A percentile compares a stretch with the other conserved stretches of the same genome.
These are phyloP conservation scores for Melospiza georgiana DNA, from an alignment of 2,113 vertebrate species.

Conservation along the genomic window DNA sequence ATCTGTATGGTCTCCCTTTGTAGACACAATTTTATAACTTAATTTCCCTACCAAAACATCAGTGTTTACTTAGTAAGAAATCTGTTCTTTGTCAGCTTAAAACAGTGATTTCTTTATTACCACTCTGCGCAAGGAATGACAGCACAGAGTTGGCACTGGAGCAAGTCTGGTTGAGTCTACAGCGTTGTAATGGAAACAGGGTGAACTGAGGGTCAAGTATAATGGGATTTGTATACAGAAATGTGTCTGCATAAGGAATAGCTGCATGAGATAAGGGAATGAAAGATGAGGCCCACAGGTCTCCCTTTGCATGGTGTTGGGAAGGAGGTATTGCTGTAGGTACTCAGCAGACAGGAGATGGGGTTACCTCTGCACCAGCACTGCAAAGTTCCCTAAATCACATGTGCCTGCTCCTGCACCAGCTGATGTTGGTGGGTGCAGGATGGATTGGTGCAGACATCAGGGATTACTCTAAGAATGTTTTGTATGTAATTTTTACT, in stretches of 20 bases:
- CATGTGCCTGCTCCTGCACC: not conserved
- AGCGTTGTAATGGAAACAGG: slow-evolving; percentile 82
- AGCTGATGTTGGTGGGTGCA: not conserved
- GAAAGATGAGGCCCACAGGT: slow-evolving; percentile 27
- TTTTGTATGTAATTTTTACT: not conserved
- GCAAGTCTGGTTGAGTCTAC: slow-evolving; percentile 79
- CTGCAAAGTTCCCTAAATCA: not conserved
- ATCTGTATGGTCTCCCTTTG: slow-evolving; percentile 72
- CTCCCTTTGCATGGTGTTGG: not conserved
- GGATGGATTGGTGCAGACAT: not conserved
- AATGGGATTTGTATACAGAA: slow-evolving; percentile 56
- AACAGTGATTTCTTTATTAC: slow-evolving; percentile 92
- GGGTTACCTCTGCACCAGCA: accelerated
- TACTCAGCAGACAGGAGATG: not conserved
- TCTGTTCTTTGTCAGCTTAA: slow-evolving; percentile 89
- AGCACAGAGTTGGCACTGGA: slow-evolving; percentile 79
- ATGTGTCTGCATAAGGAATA: slow-evolving; percentile 57
- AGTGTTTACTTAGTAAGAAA: slow-evolving; percentile 82
- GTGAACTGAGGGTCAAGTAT: slow-evolving; percentile 65
- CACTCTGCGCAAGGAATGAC: slow-evolving; percentile 72
- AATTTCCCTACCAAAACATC: slow-evolving; percentile 79
- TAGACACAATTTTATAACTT: slow-evolving; percentile 76
- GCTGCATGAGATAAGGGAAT: slow-evolving; percentile 27
- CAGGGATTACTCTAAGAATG: not conserved
- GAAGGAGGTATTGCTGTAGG: not conserved